Percentiles rank a stretch among this genome's conserved stretches.
Conservation (phyloP, 2,113 vertebrate genomes). For the Pluvianellus socialis region DNA sequence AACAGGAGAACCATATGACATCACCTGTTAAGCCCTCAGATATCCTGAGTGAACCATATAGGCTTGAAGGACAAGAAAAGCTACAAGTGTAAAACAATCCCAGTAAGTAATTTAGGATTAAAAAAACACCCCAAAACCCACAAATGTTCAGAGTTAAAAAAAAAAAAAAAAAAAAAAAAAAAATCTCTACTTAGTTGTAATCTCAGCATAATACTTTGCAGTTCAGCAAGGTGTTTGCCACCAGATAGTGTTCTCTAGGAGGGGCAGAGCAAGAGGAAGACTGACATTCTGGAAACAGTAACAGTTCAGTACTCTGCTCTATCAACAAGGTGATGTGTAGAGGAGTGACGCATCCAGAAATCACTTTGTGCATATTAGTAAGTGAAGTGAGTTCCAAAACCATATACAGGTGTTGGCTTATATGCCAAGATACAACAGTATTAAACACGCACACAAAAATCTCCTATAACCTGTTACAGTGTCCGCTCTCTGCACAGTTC, state of each 20-base stretch:
- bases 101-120: neutral
- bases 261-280: neutral
- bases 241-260: neutral
- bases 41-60: neutral
- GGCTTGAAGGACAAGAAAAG: neutral
- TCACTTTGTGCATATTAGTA: neutral
- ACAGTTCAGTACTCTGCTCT: neutral
- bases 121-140: neutral
- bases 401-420: neutral
- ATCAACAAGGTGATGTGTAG: neutral
- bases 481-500: neutral
- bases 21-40: neutral
- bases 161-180: no score
- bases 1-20: neutral
- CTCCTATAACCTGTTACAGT: neutral
- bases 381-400: neutral
- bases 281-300: neutral
- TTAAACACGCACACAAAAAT: neutral
- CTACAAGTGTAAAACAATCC: neutral
- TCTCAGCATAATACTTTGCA: neutral
- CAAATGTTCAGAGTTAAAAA: neutral
- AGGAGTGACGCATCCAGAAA: neutral
- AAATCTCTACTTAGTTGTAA: neutral
- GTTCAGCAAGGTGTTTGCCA: neutral
- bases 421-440: neutral